Evolutionary conservation across 2,113 vertebrate genomes (phyloP).

Genomic region (Seriola dumerili): DNA sequence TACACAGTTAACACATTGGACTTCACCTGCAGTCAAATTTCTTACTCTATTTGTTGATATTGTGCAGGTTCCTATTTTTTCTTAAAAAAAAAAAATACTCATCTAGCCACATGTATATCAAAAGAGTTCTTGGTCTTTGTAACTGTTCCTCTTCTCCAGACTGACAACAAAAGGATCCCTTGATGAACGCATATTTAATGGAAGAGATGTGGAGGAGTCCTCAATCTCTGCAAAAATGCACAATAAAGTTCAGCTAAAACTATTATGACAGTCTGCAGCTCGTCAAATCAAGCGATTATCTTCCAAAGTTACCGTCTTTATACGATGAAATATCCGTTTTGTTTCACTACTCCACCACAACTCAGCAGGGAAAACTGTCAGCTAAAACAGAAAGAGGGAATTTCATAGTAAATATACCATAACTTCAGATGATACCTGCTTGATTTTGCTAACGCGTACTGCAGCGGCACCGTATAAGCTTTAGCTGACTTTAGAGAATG

Average conservation of each 20-base stretch:
- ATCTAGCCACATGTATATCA: too few relatives aligned
- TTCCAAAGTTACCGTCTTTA: not conserved
- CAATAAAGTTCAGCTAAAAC: not conserved
- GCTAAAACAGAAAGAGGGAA: not conserved
- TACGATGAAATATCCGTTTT: not conserved
- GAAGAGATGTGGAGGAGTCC: not conserved
- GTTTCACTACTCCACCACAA: not conserved
- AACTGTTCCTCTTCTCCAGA: not conserved
- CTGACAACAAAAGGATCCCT: not conserved
- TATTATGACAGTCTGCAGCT: not conserved
- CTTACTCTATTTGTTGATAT: not conserved
- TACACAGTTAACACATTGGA: too few relatives aligned
- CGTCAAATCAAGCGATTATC: not conserved
- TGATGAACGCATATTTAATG: not conserved
- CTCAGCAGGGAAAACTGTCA: not conserved
- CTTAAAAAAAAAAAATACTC: not conserved
- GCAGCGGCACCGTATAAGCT: too few relatives aligned
- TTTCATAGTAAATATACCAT: not conserved
- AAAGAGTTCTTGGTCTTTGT: too few relatives aligned
- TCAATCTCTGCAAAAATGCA: not conserved
- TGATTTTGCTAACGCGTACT: too few relatives aligned
- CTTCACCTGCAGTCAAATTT: not conserved
- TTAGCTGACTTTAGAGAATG: too few relatives aligned
- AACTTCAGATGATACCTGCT: not conserved
- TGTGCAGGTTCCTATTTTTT: not conserved